Evolutionary conservation across 2,888 invertebrate species (phyloP), one percentile per base, ranked within the genome.

Genomic region (Eulithis testata): DNA sequence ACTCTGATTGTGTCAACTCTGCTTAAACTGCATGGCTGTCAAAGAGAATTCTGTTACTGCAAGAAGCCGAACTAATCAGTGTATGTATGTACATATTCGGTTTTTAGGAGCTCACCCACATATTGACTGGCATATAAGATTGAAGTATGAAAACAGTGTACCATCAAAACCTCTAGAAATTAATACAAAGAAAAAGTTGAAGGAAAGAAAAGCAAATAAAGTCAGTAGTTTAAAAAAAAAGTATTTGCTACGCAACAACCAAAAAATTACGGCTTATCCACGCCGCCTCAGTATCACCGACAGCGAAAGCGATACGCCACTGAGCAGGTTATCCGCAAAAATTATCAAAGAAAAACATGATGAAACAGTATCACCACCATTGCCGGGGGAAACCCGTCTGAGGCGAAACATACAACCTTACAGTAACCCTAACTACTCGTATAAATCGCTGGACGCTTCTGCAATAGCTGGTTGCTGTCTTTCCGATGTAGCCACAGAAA

Each of bases 201-300:
- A 11, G 14, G 14, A 40, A 4, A 53, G 40, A 36, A 52, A 52
- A 3, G 0, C n/a, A 5, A 14, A 3, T 12, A 37, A 37, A 52
- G 12, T 7, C 8, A 37, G 12, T 4, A 4, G 5, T n/a, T 37
- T 52, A 11, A 54, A 61, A 55, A 27, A 50, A 8, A 55, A 49
- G 11, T 40, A 55, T 43, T 0, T 5, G 0, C 31, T 49, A 6
- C 40, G 55, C 0, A 50, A 43, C 6, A 37, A 49, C 9, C 2
- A 6, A 49, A 40, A 27, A 21, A 47, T 4, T 27, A 3, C 37
- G 9, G 2, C 31, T 40, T 40, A 56, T 50, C 12, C 31, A 12
- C 54, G 54, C 45, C 53, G 54, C n/a, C 27, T 21, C n/a, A 59
- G 59, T 27, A 11, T 47, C 2, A 55, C 55, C 3, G 61, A 49